Conservation (phyloP, 2,113 vertebrate genomes). For the Mastomys coucha region DNA sequence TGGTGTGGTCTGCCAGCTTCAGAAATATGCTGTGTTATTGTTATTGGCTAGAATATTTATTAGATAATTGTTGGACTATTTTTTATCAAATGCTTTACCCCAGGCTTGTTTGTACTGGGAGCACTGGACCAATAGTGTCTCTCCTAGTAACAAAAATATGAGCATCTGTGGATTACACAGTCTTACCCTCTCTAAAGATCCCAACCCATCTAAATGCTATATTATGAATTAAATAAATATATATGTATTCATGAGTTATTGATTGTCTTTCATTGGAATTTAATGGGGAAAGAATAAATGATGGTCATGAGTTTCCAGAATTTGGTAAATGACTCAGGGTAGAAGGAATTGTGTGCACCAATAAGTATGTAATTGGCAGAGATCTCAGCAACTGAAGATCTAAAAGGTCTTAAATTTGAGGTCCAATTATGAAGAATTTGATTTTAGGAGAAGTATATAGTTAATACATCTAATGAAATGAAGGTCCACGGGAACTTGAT, state of each 20-base stretch:
- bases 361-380: slow-evolving; percentile 34
- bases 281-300: slow-evolving; percentile 52
- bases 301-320: slow-evolving; percentile 8
- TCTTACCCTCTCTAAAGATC: slow-evolving; percentile 74
- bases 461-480: slow-evolving; percentile 40
- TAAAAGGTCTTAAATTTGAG: background rate
- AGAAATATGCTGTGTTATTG: slow-evolving; percentile 69
- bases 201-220: slow-evolving; percentile 77
- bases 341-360: background rate
- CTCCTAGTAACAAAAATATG: slow-evolving; percentile 70
- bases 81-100: slow-evolving; percentile 80
- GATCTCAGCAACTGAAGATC: slow-evolving; percentile 1
- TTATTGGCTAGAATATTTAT: slow-evolving; percentile 79
- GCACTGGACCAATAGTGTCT: slow-evolving; percentile 63
- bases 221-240: slow-evolving; percentile 83
- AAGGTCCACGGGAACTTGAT: background rate
- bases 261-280: slow-evolving; percentile 62
- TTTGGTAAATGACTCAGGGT: slow-evolving; percentile 33
- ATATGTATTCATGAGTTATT: slow-evolving; percentile 80
- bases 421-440: slow-evolving; percentile 43
- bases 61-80: slow-evolving; percentile 72
- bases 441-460: slow-evolving; percentile 8
- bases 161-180: slow-evolving; percentile 74
- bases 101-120: slow-evolving; percentile 69
- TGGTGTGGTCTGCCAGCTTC: slow-evolving; percentile 62